Evolutionary conservation across 1,140 invertebrate species (phyloP), one percentile per base, ranked within the genome.

Genomic region (Sipha flava): DNA sequence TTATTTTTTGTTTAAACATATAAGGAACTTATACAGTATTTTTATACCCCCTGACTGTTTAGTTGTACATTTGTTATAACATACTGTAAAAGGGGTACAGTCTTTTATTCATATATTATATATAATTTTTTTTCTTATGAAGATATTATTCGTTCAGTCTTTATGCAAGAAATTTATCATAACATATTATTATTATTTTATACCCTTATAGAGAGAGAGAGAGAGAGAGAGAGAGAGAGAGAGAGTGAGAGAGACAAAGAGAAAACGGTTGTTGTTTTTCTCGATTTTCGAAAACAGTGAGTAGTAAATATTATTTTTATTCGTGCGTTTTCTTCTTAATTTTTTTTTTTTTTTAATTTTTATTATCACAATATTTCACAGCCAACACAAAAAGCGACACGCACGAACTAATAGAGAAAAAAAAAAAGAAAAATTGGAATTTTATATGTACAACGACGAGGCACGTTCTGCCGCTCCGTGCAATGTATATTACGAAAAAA

Each of bases 371-470:
- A 77, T 77, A 59, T 59, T 57, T 77, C 73, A 77, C 73, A 77
- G 73, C 73, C 73, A 77, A 77, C 73, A 77, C 73, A 77, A 77
- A 73, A 77, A 77, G 73, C 73, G 47, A 77, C 73, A 77, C 73
- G 73, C 52, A 77, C 73, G 73, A 77, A 77, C 52, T 77, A 73
- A 21, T 52, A 21, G 54, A 29, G 16, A 47, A 70, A 16, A 70
- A 29, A 10, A 49, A 49, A 47, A 70, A n/a, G n/a, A 68, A 70
- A 70, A 47, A 26, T 45, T 47, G 21, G 49, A 40, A 57, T 77
- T 16, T 73, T 14, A 31, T 52, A 47, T 26, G 18, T 49, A 10
- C 31, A 49, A 64, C 31, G 5, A 12, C 59, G 26, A n/a, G 2
- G 16, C 59, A 64, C 59, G 59, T 64, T 31, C 16, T 31, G 59